These are phyloP conservation scores for Melipona quadrifasciata DNA, from an alignment of 1,140 invertebrate genomes.

Conservation along the genomic window DNA sequence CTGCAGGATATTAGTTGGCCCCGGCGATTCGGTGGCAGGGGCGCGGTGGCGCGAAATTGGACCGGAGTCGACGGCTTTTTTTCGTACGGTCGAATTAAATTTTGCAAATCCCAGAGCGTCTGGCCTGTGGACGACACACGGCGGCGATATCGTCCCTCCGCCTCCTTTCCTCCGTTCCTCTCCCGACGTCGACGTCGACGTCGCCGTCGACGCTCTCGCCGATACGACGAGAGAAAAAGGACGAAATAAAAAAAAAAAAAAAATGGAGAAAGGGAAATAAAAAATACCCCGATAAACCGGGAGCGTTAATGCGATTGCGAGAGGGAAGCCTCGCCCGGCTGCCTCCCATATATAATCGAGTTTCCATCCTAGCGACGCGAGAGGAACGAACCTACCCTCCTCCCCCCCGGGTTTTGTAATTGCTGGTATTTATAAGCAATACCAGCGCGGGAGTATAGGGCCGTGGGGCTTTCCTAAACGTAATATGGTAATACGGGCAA, in stretches of 20 bases:
- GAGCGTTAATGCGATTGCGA: slow-evolving; percentile 63
- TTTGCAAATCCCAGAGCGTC: slow-evolving; percentile 26
- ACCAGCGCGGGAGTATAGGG: slow-evolving; percentile 59
- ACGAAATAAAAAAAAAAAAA: neutral
- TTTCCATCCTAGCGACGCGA: slow-evolving; percentile 66
- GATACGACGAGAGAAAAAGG: neutral
- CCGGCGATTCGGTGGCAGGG: slow-evolving; percentile 1
- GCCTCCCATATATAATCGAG: slow-evolving; percentile 68
- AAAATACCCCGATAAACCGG: slow-evolving; percentile 49
- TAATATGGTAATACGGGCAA: slow-evolving; percentile 82
- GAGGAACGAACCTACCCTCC: slow-evolving; percentile 57
- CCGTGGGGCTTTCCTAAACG: slow-evolving; percentile 71
- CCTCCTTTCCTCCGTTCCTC: neutral
- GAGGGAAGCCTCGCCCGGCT: slow-evolving; percentile 40
- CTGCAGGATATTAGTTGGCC: slow-evolving; percentile 24
- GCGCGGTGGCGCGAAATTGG: slow-evolving; percentile 17
- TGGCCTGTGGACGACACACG: slow-evolving; percentile 1
- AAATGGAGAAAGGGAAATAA: slow-evolving; percentile 41
- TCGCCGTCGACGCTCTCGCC: neutral
- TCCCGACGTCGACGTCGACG: neutral
- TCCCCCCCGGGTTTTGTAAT: slow-evolving; percentile 74
- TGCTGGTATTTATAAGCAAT: slow-evolving; percentile 82
- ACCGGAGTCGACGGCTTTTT: neutral
- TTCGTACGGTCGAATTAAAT: slow-evolving; percentile 41
- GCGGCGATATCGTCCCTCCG: slow-evolving; percentile 4